phyloP scores from a whole-genome alignment of 1,140 invertebrate species.

The Drosophila eugracilis region DNA sequence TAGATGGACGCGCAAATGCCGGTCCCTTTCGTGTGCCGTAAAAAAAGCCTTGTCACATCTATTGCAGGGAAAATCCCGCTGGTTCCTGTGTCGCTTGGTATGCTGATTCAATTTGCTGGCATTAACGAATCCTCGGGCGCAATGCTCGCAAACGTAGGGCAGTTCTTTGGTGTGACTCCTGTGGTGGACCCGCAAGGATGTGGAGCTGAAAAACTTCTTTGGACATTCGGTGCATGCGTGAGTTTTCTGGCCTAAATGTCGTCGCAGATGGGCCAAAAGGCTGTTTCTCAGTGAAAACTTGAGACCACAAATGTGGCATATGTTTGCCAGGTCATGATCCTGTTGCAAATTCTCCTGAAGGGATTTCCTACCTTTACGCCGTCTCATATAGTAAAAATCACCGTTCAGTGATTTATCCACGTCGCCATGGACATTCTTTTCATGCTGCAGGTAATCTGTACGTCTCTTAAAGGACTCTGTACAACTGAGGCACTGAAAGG shows the following conservation, averaged over 20 bases:
- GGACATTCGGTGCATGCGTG: conserved; percentile 63
- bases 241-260: conserved; percentile 60
- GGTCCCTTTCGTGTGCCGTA: conserved; percentile 72
- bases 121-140: conserved; percentile 77
- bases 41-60: conserved; percentile 88
- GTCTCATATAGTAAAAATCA: conserved; percentile 4
- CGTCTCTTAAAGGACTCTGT: conserved; percentile 56
- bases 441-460: conserved; percentile 56
- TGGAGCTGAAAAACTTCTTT: conserved; percentile 75
- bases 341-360: background rate
- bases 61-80: conserved; percentile 90
- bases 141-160: conserved; percentile 76
- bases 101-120: conserved; percentile 86
- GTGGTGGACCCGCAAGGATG: conserved; percentile 61
- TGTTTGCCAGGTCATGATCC: conserved; percentile 43
- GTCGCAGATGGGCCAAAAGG: conserved; percentile 61
- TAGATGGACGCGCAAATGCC: conserved; percentile 65
- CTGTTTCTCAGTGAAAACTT: conserved; percentile 72
- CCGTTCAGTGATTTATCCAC: conserved; percentile 27
- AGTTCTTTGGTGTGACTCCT: conserved; percentile 77
- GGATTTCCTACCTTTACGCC: conserved; percentile 13
- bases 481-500: conserved; percentile 62
- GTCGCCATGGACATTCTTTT: conserved; percentile 61
- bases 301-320: conserved; percentile 77
- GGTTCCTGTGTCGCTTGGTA: conserved; percentile 88